phyloP scores from a whole-genome alignment of 2,888 invertebrate genomes.

The Callyntrura sp. region DNA sequence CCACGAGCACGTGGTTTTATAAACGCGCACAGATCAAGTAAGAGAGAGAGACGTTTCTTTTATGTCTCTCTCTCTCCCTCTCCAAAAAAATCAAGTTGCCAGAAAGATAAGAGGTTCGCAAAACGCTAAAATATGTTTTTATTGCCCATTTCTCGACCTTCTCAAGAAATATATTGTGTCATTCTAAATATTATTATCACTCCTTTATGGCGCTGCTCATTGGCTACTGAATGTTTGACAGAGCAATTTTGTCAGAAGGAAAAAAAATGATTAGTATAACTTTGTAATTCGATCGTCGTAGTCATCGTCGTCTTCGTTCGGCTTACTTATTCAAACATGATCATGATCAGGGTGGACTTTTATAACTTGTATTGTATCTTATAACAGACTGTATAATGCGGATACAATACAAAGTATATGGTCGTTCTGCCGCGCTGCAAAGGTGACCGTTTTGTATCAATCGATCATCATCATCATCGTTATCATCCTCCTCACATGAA shows the following conservation, averaged over 20 bases:
- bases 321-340: constrained; percentile 23
- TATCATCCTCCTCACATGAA: too few relatives aligned
- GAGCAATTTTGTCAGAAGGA: neutral
- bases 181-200: constrained; percentile 34
- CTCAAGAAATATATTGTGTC: constrained; percentile 25
- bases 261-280: constrained; percentile 12
- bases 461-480: neutral
- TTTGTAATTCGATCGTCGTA: constrained; percentile 34
- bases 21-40: too few relatives aligned
- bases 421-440: too few relatives aligned
- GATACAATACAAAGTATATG: too few relatives aligned
- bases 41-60: too few relatives aligned
- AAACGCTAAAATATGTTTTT: neutral
- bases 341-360: neutral
- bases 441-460: too few relatives aligned
- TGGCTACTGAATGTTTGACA: constrained; percentile 29
- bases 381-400: neutral
- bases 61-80: neutral
- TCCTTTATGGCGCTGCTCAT: neutral
- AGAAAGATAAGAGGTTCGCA: neutral
- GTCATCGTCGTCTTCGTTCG: too few relatives aligned
- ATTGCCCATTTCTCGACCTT: constrained; percentile 15
- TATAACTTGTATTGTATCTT: neutral
- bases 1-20: constrained; percentile 63
- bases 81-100: constrained; percentile 4